Evolutionary conservation across 2,113 vertebrate species (phyloP), one percentile per base, ranked within the genome.

Genomic region (Entomyzon cyanotis): DNA sequence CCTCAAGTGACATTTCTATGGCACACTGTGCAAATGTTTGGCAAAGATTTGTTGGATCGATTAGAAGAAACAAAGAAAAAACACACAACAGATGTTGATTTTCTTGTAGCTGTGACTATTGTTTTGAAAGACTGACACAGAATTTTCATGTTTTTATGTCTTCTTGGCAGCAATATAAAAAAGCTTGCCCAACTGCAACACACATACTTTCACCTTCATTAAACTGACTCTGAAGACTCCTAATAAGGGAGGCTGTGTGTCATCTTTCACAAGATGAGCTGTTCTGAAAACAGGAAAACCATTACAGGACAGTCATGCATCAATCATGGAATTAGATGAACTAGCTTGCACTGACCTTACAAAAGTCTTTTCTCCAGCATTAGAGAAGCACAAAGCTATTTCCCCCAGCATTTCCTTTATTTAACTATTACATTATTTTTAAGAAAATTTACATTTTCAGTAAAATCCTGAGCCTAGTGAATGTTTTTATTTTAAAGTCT

Each of bases 1-100:
- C 96, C 94, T 95, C 88, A 87, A 96, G 92, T 98, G 97, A 96
- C 96, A 97, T 97, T 98, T 98, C 90, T 97, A 73, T 96, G 97
- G 92, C 91, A 97, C 85, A 63, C 56, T 96, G 85, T 93, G 90
- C 90, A 97, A 97, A 96, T 94, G 60, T 96, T 97, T 97, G 96
- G 96, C 97, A 97, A 97, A 97, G 89, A 94, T 84, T 96, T 96
- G 89, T 87, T 95, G 96, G 85, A 98, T 97, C 82, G 79, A 97
- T 97, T 96, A 90, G 78, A 97, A 80, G 80, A 91, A 92, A 94
- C 92, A 95, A 94, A 79, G 56, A 47, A 73, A 93, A 87, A 96
- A 62, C 39, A 94, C 73, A 91, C 69, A 95, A 95, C 93, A 97
- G 94, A 95, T 97, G 95, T 95, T 97, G 83, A 94, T 97, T 92